Evolutionary conservation across 2,888 invertebrate species (phyloP).

Genomic region (Lithophane leautieri): DNA sequence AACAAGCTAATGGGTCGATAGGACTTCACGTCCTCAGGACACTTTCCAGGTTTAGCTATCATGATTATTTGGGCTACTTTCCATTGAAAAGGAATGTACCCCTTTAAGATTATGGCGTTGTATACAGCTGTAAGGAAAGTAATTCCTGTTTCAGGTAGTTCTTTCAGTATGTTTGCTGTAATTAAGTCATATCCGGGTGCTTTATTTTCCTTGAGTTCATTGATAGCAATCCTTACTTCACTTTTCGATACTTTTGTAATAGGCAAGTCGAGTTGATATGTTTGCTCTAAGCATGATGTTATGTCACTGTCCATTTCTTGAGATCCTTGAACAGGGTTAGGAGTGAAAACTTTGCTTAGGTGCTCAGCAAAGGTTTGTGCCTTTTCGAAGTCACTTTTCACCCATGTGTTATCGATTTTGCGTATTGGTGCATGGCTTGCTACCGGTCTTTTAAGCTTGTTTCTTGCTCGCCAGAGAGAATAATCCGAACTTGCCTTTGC

Average conservation of each 20-base stretch:
- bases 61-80: background rate
- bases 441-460: background rate
- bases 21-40: no score
- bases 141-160: no score
- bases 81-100: background rate
- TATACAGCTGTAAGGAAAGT: no score
- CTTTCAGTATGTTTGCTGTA: no score
- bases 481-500: background rate
- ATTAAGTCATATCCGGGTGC: no score
- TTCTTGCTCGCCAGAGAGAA: conserved; percentile 1
- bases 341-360: background rate
- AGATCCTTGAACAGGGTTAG: background rate
- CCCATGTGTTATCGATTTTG: background rate
- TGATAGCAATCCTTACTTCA: background rate
- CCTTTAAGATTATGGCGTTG: background rate
- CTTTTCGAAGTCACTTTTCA: background rate
- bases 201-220: background rate
- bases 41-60: no score
- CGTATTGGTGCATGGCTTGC: background rate
- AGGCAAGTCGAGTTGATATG: background rate
- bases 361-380: background rate
- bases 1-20: background rate
- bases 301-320: background rate
- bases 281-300: background rate
- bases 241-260: background rate